Conservation (phyloP, 2,113 vertebrate genomes). For the Cichladusa arquata region DNA sequence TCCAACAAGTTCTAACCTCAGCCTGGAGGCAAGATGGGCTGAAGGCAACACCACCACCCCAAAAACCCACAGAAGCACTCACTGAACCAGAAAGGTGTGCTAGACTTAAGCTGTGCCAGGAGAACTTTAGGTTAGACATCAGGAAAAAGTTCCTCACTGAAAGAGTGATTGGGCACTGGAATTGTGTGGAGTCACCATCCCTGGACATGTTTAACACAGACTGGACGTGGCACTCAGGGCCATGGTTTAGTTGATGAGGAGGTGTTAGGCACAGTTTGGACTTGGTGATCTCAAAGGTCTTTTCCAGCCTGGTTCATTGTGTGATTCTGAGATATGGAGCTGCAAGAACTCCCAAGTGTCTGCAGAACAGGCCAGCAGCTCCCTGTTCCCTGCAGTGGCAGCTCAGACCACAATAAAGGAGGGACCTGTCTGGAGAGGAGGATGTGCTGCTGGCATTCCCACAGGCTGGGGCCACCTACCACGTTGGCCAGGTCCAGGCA, state of each 20-base stretch:
- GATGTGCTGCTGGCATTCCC: background rate
- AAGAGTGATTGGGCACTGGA: background rate
- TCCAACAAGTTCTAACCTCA: background rate
- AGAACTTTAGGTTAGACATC: background rate
- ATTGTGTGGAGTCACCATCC: rapidly evolving
- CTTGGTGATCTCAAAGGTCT: background rate
- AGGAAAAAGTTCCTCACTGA: background rate
- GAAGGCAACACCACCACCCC: background rate
- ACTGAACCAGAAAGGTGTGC: background rate
- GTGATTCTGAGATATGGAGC: background rate
- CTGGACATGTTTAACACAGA: rapidly evolving
- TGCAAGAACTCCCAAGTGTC: background rate
- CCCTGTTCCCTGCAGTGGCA: background rate
- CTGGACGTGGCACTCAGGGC: background rate
- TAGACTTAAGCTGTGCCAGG: background rate
- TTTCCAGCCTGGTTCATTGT: background rate
- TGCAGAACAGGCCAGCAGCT: background rate
- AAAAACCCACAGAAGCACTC: background rate
- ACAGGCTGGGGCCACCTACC: constrained; percentile 65
- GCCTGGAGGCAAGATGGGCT: background rate
- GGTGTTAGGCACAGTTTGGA: background rate
- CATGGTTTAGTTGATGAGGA: background rate
- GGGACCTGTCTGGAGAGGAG: background rate
- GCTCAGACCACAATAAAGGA: background rate
- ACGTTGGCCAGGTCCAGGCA: constrained; percentile 78